Evolutionary conservation across 2,113 vertebrate species (phyloP).

Genomic region (Oostethus manadensis): DNA sequence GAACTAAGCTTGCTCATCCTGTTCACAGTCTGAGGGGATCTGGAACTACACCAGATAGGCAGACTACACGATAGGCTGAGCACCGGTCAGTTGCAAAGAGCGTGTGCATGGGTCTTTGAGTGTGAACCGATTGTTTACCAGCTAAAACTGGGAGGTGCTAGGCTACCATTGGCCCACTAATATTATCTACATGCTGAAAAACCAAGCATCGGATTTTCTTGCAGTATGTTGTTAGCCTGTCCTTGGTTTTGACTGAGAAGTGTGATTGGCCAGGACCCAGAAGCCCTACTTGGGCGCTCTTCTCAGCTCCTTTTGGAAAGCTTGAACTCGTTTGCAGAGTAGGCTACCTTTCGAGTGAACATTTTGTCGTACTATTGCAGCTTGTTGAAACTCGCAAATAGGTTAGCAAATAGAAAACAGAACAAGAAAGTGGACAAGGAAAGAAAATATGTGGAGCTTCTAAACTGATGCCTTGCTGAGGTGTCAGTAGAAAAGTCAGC

Average conservation of each 20-base stretch:
- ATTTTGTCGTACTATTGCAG: constrained; percentile 47
- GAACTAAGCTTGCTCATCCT: too few relatives aligned
- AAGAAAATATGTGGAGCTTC: constrained; percentile 1
- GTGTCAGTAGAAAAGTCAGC: not conserved
- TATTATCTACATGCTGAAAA: not conserved
- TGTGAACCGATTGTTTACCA: not conserved
- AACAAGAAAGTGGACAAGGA: constrained; percentile 13
- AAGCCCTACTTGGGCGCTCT: constrained; percentile 21
- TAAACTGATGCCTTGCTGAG: constrained; percentile 19
- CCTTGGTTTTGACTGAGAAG: constrained; percentile 3
- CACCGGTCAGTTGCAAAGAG: not conserved
- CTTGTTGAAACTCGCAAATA: constrained; percentile 58
- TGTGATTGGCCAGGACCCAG: not conserved
- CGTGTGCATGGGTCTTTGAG: not conserved
- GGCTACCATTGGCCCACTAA: too few relatives aligned
- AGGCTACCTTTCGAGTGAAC: constrained; percentile 47
- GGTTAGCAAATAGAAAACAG: constrained; percentile 20
- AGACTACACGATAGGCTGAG: too few relatives aligned
- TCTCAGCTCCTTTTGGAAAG: constrained; percentile 25
- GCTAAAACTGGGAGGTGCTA: too few relatives aligned
- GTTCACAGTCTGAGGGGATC: too few relatives aligned
- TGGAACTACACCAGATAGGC: too few relatives aligned
- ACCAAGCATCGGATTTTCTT: not conserved
- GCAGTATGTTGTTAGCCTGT: constrained; percentile 3
- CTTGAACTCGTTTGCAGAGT: constrained; percentile 27